Evolutionary conservation across 2,797 vertebrate species (phyloP).

Genomic region (Galaxias olidus): DNA sequence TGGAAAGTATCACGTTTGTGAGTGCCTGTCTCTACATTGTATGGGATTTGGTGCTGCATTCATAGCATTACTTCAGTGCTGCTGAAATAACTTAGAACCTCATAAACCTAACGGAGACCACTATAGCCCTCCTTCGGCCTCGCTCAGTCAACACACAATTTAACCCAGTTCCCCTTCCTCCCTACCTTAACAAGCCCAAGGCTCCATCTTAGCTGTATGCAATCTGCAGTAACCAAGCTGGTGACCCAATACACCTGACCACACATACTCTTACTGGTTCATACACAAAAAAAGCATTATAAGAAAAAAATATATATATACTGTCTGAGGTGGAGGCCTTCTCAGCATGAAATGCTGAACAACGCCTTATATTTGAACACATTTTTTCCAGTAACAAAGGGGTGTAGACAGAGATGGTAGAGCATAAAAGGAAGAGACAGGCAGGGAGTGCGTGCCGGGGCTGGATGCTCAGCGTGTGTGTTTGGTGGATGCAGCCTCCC

Average conservation of each 20-base stretch:
- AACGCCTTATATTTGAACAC: not conserved
- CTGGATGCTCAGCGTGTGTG: constrained; percentile 11
- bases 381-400: not conserved
- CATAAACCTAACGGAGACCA: too few relatives aligned
- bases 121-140: constrained; percentile 4
- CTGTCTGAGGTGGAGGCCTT: constrained; percentile 3
- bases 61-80: too few relatives aligned
- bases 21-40: not conserved
- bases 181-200: constrained; percentile 58
- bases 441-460: constrained; percentile 9
- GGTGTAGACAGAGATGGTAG: not conserved
- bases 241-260: constrained; percentile 70
- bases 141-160: constrained; percentile 12
- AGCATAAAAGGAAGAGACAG: not conserved
- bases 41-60: too few relatives aligned
- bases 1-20: constrained; percentile 14
- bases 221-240: constrained; percentile 77
- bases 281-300: not conserved
- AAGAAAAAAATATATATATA: not conserved
- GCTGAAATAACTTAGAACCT: too few relatives aligned
- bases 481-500: constrained; percentile 6
- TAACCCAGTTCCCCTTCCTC: constrained; percentile 31
- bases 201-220: constrained; percentile 63
- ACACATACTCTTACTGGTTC: constrained; percentile 30
- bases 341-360: constrained; percentile 6